Conservation (phyloP, 2,113 vertebrate genomes). For the Aspiorhynchus laticeps region DNA sequence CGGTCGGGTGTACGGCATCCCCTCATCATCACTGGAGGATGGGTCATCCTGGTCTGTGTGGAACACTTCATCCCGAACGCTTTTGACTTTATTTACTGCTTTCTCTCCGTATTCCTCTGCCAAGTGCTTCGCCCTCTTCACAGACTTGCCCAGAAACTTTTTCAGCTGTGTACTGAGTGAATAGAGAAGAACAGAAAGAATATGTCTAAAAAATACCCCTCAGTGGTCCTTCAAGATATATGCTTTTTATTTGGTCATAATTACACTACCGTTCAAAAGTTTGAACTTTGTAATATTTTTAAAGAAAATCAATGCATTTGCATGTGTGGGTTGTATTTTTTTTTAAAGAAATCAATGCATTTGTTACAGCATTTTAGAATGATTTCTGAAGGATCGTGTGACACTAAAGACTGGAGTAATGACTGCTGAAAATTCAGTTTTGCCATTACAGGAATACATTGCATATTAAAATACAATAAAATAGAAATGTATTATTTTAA, state of each 20-base stretch:
- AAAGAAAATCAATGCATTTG: no score
- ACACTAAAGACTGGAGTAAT: not conserved
- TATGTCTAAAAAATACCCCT: not conserved
- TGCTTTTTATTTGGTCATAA: not conserved
- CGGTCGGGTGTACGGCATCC: conserved; percentile 96
- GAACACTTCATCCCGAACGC: conserved; percentile 97
- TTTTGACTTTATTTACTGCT: conserved; percentile 98
- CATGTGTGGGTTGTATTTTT: not conserved
- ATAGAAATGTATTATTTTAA: not conserved
- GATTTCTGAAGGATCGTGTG: not conserved
- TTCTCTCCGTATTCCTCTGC: conserved; percentile 96
- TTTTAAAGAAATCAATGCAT: not conserved
- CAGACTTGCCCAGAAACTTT: conserved; percentile 96
- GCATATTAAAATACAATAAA: not conserved
- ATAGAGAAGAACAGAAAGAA: not conserved
- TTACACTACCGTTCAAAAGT: not conserved
- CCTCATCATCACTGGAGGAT: conserved; percentile 97
- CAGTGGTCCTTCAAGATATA: not conserved
- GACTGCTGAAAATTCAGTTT: not conserved
- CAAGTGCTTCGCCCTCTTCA: conserved; percentile 95
- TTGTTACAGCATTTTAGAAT: not conserved
- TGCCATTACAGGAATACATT: not conserved
- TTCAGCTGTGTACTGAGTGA: conserved; percentile 90
- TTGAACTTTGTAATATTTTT: not conserved
- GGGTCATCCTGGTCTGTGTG: conserved; percentile 97